Conservation (phyloP, 1,140 invertebrate genomes). For the Platyura marginata region DNA sequence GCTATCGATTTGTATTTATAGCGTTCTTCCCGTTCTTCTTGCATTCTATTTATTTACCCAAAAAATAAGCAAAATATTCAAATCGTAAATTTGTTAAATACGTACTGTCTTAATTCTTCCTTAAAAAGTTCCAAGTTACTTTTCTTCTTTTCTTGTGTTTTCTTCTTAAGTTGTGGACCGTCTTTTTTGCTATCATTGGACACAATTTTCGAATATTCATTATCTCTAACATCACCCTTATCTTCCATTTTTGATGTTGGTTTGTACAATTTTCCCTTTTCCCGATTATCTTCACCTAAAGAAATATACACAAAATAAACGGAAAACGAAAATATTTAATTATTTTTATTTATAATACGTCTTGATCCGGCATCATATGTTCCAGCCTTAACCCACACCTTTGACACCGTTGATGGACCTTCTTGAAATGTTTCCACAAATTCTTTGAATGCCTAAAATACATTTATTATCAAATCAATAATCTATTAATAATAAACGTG, state of each 20-base stretch:
- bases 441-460: slow-evolving; percentile 81
- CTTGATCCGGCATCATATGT: slow-evolving; percentile 87
- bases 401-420: slow-evolving; percentile 46
- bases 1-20: slow-evolving; percentile 63
- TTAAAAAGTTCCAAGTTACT: slow-evolving; percentile 96
- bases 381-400: slow-evolving; percentile 93
- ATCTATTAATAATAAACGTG: not conserved
- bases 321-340: not conserved
- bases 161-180: slow-evolving; percentile 45
- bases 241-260: slow-evolving; percentile 61
- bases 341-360: slow-evolving; percentile 35
- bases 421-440: slow-evolving; percentile 96
- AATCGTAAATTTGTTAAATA: slow-evolving; percentile 1
- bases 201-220: slow-evolving; percentile 49
- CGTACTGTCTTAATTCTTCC: slow-evolving; percentile 76
- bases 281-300: slow-evolving; percentile 63
- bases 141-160: slow-evolving; percentile 74
- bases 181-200: slow-evolving; percentile 32
- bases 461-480: too few relatives aligned
- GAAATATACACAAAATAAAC: too few relatives aligned
- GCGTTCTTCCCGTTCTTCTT: slow-evolving; percentile 93
- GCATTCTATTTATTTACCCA: slow-evolving; percentile 47
- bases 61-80: not conserved
- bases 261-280: slow-evolving; percentile 86
- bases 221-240: slow-evolving; percentile 33